phyloP scores from a whole-genome alignment of 2,888 invertebrate genomes.

The Penaeus monodon region DNA sequence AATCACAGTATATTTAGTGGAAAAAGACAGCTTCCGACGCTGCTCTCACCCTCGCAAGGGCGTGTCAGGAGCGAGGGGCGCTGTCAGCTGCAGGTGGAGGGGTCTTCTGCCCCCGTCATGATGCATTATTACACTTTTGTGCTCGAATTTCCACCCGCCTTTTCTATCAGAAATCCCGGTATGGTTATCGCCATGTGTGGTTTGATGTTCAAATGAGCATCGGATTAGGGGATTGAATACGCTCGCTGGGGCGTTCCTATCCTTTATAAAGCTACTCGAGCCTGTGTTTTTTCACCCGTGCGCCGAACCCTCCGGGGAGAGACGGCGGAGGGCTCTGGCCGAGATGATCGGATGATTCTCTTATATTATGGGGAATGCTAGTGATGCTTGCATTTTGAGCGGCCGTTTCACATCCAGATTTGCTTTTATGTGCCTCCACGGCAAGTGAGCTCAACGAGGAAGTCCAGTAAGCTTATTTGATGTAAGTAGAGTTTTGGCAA shows the following conservation, averaged over 20 bases:
- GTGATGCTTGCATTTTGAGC: too few species aligned
- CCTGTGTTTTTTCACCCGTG: not conserved
- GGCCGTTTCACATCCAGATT: too few species aligned
- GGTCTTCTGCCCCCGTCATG: conserved; percentile 1
- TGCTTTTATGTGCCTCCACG: too few species aligned
- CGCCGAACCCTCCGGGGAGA: too few species aligned
- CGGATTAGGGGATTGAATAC: conserved; percentile 10
- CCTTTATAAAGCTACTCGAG: conserved; percentile 1
- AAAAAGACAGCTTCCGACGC: not conserved
- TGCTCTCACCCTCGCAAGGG: not conserved
- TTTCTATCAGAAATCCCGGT: conserved; percentile 8
- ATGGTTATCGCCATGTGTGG: conserved; percentile 17
- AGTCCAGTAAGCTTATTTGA: too few species aligned
- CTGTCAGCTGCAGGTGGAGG: conserved; percentile 15
- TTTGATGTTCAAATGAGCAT: conserved; percentile 20
- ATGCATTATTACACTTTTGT: conserved; percentile 23
- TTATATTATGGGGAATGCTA: too few species aligned
- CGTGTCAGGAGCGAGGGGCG: conserved; percentile 1
- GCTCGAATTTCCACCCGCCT: conserved; percentile 12
- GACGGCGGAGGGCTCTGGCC: too few species aligned
- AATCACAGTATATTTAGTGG: not conserved
- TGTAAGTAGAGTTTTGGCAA: too few species aligned
- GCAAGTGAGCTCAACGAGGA: too few species aligned
- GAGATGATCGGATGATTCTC: too few species aligned
- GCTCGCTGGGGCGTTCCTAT: conserved; percentile 4